A percentile compares a stretch with the other conserved stretches of the same genome.
Evolutionary conservation across 2,888 invertebrate species (phyloP).

Genomic region (Encarsia formosa): DNA sequence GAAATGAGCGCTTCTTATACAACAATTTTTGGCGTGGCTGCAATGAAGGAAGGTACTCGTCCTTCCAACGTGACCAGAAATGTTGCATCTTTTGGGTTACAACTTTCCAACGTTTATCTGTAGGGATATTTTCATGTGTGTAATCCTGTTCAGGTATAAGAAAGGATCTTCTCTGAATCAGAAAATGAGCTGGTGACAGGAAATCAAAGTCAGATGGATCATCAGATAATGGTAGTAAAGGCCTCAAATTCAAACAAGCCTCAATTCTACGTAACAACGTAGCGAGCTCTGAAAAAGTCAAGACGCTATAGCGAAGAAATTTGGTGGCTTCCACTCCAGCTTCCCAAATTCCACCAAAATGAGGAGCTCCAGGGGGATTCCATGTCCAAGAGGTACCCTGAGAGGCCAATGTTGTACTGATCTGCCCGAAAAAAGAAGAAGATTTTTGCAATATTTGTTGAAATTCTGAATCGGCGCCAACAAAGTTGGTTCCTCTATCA

Average conservation of each 20-base stretch:
- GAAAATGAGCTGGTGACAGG: not conserved
- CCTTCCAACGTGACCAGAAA: too few relatives aligned
- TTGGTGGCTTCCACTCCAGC: not conserved
- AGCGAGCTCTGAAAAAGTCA: not conserved
- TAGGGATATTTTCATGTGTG: too few relatives aligned
- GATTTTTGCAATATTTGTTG: not conserved
- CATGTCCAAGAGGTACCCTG: not conserved
- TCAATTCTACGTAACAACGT: not conserved
- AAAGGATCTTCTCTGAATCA: too few relatives aligned
- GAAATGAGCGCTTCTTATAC: too few relatives aligned
- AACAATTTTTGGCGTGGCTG: too few relatives aligned
- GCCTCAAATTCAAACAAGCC: not conserved
- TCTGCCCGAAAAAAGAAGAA: not conserved
- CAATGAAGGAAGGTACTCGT: not conserved
- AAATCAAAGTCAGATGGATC: not conserved
- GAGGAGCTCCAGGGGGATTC: not conserved
- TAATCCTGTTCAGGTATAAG: too few relatives aligned
- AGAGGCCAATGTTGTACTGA: not conserved
- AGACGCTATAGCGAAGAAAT: not conserved
- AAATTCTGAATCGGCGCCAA: not conserved
- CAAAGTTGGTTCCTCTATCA: not conserved
- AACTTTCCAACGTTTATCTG: not conserved
- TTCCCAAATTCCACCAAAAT: too few relatives aligned
- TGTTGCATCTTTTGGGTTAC: not conserved
- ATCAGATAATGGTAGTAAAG: not conserved